Base-by-base conservation (phyloP, 2,888 invertebrate species). In the Dynastes hyllus region DNA sequence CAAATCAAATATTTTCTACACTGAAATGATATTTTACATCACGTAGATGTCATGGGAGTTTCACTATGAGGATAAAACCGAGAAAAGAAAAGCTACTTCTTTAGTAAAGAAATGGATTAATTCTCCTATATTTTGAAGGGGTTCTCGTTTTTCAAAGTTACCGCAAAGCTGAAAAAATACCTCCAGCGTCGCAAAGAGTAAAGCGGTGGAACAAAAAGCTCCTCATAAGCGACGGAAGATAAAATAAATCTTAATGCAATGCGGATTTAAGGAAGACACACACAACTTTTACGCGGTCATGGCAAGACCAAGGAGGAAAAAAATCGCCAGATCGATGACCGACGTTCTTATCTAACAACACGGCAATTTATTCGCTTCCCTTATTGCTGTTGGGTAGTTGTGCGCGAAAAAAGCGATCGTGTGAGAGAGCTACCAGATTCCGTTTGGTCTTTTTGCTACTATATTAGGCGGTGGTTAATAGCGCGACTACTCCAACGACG, bases 191-290 rank as follows among this genome's bases (percentile, higher is more conserved):
- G 8, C 66, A 29, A 8, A n/a, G 32, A 45, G 45, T 45, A 45
- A 45, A 8, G 45, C 8, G 45, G 45, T 11, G 2, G 45, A 8
- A 63, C 16, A 66, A 37, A 45, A 66, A 66, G 66, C 3, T 9
- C 53, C 22, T 22, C 16, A 16, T 55, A 55, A 22, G 22, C 6
- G 53, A 70, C 32, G 58, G 40, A 58, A 73, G 73, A 73, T 73
- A 40, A 16, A 73, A 73, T 73, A 73, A 73, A 73, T 73, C 73
- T 73, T 73, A 73, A 73, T 73, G 58, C 73, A 58, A 73, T 22
- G 37, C 40, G 73, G 61, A 61, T 73, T 73, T 73, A 73, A 73
- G 73, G 58, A 32, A 9, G 73, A n/a, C 22, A 22, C 51, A 53
- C 53, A 73, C 58, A 73, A 73, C 58, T 70, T 70, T 55, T 70